Evolutionary conservation across 2,888 invertebrate genomes (phyloP).

Genomic region (Eupithecia pulchellata): DNA sequence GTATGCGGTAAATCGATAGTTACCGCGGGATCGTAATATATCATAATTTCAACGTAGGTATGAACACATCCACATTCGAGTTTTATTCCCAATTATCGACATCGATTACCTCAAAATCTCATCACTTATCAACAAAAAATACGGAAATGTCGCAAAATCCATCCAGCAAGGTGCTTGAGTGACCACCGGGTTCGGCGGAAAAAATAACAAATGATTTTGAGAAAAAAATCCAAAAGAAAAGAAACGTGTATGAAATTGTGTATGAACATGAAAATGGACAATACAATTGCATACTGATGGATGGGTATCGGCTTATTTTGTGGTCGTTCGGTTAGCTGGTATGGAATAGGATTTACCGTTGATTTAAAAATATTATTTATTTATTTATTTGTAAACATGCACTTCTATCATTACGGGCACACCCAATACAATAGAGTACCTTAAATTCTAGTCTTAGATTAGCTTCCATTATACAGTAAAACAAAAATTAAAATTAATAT

Average conservation of each 20-base stretch:
- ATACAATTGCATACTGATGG: constrained; percentile 78
- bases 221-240: constrained; percentile 22
- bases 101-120: constrained; percentile 43
- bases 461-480: too few relatives aligned
- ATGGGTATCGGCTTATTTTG: constrained; percentile 49
- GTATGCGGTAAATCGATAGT: not conserved
- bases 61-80: not conserved
- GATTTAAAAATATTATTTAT: too few relatives aligned
- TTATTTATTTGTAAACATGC: too few relatives aligned
- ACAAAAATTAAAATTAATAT: too few relatives aligned
- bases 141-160: constrained; percentile 64
- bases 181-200: constrained; percentile 74
- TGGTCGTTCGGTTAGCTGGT: constrained; percentile 20
- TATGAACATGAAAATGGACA: constrained; percentile 52
- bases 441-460: too few relatives aligned
- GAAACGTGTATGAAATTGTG: constrained; percentile 17
- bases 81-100: constrained; percentile 6
- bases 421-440: too few relatives aligned
- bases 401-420: too few relatives aligned
- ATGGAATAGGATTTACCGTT: constrained; percentile 36
- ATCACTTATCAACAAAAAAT: constrained; percentile 62
- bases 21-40: not conserved
- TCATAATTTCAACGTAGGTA: not conserved
- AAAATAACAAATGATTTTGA: constrained; percentile 50
- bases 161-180: constrained; percentile 65